Evolutionary conservation across 2,113 vertebrate species (phyloP).

Genomic region (Channa argus): DNA sequence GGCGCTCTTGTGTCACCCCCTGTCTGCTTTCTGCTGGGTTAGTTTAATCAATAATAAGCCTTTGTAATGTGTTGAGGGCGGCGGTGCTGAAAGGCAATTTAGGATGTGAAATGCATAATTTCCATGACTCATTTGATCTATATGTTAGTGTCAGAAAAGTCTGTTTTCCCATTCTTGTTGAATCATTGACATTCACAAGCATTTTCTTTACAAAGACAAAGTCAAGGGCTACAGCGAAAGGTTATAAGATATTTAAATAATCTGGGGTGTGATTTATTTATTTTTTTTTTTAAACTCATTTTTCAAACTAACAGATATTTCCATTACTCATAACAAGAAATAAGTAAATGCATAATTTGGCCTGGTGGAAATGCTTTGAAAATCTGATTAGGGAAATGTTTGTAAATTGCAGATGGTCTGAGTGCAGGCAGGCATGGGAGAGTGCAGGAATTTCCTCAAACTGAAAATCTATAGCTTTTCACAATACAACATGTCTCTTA

Average conservation of each 20-base stretch:
- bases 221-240: neutral
- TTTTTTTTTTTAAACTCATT: neutral
- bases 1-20: slow-evolving; percentile 37
- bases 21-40: slow-evolving; percentile 22
- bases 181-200: slow-evolving; percentile 30
- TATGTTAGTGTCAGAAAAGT: slow-evolving; percentile 10
- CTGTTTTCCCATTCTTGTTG: slow-evolving; percentile 33
- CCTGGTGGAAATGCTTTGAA: neutral
- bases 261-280: neutral
- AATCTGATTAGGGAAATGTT: neutral
- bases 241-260: neutral
- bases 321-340: neutral
- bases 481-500: neutral
- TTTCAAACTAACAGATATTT: neutral
- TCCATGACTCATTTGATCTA: slow-evolving; percentile 55
- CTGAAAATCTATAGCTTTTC: neutral
- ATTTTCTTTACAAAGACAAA: slow-evolving; percentile 13
- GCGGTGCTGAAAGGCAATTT: slow-evolving; percentile 37
- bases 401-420: neutral
- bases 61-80: slow-evolving; percentile 17
- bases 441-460: neutral
- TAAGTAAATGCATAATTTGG: neutral
- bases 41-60: slow-evolving; percentile 47
- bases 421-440: neutral
- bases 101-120: slow-evolving; percentile 34